phyloP scores from a whole-genome alignment of 1,140 invertebrate genomes.

The Lepidotrigona ventralis region DNA sequence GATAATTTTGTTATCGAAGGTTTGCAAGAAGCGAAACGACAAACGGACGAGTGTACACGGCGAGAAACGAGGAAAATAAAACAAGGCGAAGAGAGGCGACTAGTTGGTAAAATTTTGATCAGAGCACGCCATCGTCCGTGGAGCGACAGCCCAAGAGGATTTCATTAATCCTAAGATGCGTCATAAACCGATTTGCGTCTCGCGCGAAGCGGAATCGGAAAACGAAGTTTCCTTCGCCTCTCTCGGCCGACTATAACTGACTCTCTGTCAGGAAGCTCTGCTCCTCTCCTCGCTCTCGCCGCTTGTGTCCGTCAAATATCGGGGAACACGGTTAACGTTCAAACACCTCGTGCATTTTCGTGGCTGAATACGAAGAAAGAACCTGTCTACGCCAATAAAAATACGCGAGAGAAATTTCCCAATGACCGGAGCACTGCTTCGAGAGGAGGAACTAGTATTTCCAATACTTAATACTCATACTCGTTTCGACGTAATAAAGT shows the following conservation, averaged over 20 bases:
- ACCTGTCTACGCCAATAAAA: too few relatives aligned
- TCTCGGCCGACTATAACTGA: background rate
- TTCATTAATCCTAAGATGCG: slow-evolving; percentile 59
- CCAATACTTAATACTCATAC: background rate
- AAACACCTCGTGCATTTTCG: background rate
- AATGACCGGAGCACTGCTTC: too few relatives aligned
- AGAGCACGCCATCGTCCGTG: slow-evolving; percentile 35
- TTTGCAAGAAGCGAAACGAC: too few relatives aligned
- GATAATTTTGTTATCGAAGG: too few relatives aligned
- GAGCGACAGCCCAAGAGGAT: slow-evolving; percentile 46
- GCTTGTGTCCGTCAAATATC: background rate
- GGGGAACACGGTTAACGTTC: background rate
- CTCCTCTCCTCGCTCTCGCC: background rate
- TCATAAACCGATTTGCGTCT: slow-evolving; percentile 59
- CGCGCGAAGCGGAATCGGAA: slow-evolving; percentile 41
- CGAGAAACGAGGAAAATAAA: slow-evolving; percentile 29
- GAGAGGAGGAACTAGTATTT: background rate
- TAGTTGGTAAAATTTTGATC: slow-evolving; percentile 58
- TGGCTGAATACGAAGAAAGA: background rate
- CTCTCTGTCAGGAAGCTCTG: background rate
- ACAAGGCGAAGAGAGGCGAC: slow-evolving; percentile 15
- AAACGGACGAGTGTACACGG: too few relatives aligned
- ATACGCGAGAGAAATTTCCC: background rate
- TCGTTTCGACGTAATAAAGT: background rate
- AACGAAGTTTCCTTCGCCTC: slow-evolving; percentile 50